Base-by-base conservation (phyloP, 2,888 invertebrate species). In the Cyrtodaria siliqua region DNA sequence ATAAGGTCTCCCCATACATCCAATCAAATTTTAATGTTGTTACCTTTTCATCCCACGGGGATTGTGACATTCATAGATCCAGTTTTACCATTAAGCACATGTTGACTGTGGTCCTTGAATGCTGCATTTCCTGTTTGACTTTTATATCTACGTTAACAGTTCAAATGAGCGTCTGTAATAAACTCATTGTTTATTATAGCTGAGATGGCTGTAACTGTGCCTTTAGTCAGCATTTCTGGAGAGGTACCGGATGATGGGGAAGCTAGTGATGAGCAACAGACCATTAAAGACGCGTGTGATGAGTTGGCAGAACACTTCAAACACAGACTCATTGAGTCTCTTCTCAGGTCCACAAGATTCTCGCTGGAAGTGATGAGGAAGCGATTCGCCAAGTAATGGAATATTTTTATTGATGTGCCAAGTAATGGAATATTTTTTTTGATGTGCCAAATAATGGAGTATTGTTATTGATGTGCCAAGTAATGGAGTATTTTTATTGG, bases 271-370 rank as follows among this genome's bases (percentile, higher is more conserved):
- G 81, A 85, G 56, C 80, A 84, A 42, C 83, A 86, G 62, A 75
- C 76, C n/a, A 82, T 87, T 1, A 68, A 84, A 95, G 95, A 95
- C 60, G 96, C 97, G 89, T 96, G 96, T 87, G 96, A 96, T 91
- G 97, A 97, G 90, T 93, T 97, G 57, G 97, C 96, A 91, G 95
- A 96, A 0, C 96, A 95, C 91, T 97, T 96, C 88, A 96, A 96
- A 84, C 95, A 95, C 61, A 96, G 95, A 92, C 95, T 96, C 77
- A 93, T 96, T 38, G 96, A 96, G 75, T 93, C 96, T 2, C 93
- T 97, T 23, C 96, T 96, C 14, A 96, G 95, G 87, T 95, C 95
- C 64, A 96, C 96, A 0, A 95, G 95, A 89, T 93, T 94, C 52
- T 96, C 97, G 16, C 93, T 97, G 72, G 97, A 97, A 88, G 92